Conservation (phyloP, 2,113 vertebrate genomes). For the Hemicordylus capensis region DNA sequence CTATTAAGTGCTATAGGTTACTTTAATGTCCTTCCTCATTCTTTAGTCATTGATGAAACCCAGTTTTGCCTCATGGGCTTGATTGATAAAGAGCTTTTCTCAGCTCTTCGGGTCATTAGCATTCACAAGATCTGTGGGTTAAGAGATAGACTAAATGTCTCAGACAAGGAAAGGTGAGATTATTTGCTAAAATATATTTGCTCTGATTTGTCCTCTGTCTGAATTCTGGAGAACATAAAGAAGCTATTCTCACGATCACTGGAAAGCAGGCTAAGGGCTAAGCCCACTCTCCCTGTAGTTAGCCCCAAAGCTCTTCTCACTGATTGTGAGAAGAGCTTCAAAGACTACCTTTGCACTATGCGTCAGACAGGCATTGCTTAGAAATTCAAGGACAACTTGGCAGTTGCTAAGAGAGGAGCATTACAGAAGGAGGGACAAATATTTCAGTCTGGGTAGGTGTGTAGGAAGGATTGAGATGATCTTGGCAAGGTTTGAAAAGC, state of each 20-base stretch:
- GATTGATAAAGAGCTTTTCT: neutral
- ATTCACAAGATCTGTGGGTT: neutral
- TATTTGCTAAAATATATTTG: neutral
- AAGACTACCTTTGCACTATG: neutral
- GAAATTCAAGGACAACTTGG: neutral
- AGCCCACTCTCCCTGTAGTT: no score
- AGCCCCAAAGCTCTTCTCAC: no score
- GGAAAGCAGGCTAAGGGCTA: no score
- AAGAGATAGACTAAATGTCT: neutral
- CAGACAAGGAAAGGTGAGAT: neutral
- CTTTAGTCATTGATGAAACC: rapidly evolving
- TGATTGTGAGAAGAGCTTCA: no score
- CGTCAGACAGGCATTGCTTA: neutral
- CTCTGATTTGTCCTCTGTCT: neutral
- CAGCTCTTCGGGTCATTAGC: neutral
- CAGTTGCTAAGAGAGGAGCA: neutral
- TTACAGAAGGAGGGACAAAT: neutral
- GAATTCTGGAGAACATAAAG: neutral
- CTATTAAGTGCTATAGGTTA: neutral
- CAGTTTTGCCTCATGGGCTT: neutral
- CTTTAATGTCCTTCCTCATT: rapidly evolving
- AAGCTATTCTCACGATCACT: no score
- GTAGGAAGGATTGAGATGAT: no score
- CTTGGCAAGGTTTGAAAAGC: no score
- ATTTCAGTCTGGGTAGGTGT: no score